Evolutionary conservation across 2,797 vertebrate genomes (phyloP), one percentile per base, ranked within the genome.

Genomic region (Hydrolagus colliei): DNA sequence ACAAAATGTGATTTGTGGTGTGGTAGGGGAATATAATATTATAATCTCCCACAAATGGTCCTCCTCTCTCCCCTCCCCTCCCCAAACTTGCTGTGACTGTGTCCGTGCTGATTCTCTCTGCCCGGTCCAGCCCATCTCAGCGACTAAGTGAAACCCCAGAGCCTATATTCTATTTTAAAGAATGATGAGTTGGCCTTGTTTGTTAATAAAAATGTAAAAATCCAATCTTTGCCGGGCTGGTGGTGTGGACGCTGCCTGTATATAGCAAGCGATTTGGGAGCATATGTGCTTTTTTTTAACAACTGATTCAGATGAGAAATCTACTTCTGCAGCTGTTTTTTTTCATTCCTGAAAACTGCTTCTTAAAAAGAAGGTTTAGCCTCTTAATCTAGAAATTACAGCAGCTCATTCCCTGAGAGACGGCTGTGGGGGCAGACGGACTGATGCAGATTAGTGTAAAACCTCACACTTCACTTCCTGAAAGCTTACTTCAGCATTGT

Each of bases 331-430:
- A 80, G 13, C 14, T 13, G 65, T 9, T 65, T 67, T 65, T 67
- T 71, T 71, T 10, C 18, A 22, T 8, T 20, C 27, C 2, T 67
- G 67, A 2, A 62, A 52, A 52, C 41, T 52, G 41, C 41, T 52
- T 52, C 41, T 52, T 52, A 52, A 52, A 52, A 9, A 20, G 6
- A 82, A 67, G 16, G 14, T 14, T 84, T 71, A 41, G 32, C 32
- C 41, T 84, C 71, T 84, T 84, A 71, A 84, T 84, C 79, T 84
- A 71, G 35, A 71, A 71, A 68, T 84, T 35, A 18, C 79, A 84
- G 79, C 32, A 67, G 65, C 77, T 79, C 11, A 16, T 9, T 68
- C 6, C 41, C 62, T 67, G 63, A 67, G 78, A 32, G 77, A 14
- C 14, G 3, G 3, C 41, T 52, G 41, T 52, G 41, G 41, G 41